Evolutionary conservation across 1,140 invertebrate genomes (phyloP).

Genomic region (Chrysomallon squamiferum): DNA sequence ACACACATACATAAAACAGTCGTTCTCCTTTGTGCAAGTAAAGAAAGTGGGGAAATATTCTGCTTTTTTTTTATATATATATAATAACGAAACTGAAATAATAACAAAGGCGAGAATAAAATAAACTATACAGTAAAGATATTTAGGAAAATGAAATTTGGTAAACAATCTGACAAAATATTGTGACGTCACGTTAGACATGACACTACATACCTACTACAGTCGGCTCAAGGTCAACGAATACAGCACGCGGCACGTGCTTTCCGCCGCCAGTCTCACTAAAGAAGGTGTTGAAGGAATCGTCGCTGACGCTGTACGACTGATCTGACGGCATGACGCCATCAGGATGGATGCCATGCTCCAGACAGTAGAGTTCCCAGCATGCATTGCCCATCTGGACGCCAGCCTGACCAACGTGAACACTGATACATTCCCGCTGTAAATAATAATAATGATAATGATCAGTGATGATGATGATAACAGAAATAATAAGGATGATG

Average conservation of each 20-base stretch:
- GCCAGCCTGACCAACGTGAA: conserved; percentile 86
- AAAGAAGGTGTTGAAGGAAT: conserved; percentile 90
- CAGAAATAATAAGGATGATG: too few species aligned
- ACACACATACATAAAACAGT: too few species aligned
- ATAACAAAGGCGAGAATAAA: too few species aligned
- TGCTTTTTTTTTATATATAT: too few species aligned
- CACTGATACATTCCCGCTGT: conserved; percentile 77
- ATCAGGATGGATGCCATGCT: conserved; percentile 87
- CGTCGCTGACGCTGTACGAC: conserved; percentile 70
- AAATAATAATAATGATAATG: neutral
- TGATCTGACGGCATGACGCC: conserved; percentile 66
- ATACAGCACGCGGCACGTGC: conserved; percentile 82
- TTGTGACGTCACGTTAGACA: too few species aligned
- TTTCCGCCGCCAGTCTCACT: conserved; percentile 79
- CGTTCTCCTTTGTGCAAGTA: too few species aligned
- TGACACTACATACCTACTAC: conserved; percentile 72
- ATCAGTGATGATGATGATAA: too few species aligned
- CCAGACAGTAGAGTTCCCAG: conserved; percentile 84
- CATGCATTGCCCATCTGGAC: conserved; percentile 81
- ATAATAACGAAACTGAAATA: too few species aligned
- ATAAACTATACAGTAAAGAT: too few species aligned
- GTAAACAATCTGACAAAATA: too few species aligned
- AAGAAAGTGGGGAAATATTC: too few species aligned
- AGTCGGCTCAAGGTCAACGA: conserved; percentile 86
- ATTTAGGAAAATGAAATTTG: too few species aligned